Evolutionary conservation across 2,888 invertebrate species (phyloP).

Genomic region (Melanargia galathea): DNA sequence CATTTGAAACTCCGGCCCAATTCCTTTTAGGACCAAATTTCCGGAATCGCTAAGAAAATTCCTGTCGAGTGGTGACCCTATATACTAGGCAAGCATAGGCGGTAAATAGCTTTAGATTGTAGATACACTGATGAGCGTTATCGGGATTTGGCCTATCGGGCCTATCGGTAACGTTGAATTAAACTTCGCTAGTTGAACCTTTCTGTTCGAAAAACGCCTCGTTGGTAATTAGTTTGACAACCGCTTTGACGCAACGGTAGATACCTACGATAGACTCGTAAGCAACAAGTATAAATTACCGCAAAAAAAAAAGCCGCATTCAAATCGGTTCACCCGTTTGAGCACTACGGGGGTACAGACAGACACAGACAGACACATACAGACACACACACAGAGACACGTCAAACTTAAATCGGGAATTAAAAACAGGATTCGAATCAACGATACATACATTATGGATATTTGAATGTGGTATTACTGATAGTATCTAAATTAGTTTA

Average conservation of each 20-base stretch:
- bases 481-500: too few species aligned
- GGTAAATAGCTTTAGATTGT: slow-evolving; percentile 32
- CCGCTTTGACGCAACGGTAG: background rate
- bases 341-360: too few species aligned
- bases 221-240: slow-evolving; percentile 8
- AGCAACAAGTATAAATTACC: too few species aligned
- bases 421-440: too few species aligned
- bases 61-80: background rate
- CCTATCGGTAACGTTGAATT: slow-evolving; percentile 18
- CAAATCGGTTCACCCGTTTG: too few species aligned
- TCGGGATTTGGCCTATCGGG: slow-evolving; percentile 19
- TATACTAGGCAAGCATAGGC: slow-evolving; percentile 19
- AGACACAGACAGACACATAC: too few species aligned
- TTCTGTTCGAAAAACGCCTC: slow-evolving; percentile 4
- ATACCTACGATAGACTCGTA: background rate
- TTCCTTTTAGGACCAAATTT: background rate
- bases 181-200: slow-evolving; percentile 8
- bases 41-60: background rate
- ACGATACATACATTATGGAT: too few species aligned
- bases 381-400: too few species aligned
- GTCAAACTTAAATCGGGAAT: too few species aligned
- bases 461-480: too few species aligned
- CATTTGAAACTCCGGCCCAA: background rate
- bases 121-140: slow-evolving; percentile 25
- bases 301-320: too few species aligned